A percentile compares a stretch with the other conserved stretches of the same genome.
These are phyloP conservation scores for Asbolus verrucosus DNA, from an alignment of 1,140 invertebrate species.

Conservation along the genomic window DNA sequence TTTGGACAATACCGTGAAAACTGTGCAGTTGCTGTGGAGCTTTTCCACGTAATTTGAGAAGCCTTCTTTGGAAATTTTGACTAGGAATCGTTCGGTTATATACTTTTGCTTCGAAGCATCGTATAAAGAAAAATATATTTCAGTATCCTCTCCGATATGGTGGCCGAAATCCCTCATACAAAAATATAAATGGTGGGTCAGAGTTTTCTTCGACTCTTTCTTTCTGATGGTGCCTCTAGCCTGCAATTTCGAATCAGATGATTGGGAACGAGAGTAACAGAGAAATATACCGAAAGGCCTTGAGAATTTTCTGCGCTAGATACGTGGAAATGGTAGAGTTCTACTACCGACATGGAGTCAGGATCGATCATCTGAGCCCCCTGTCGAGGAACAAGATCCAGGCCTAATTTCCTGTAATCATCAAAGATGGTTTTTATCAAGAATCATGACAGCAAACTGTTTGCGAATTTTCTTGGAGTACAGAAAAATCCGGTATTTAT, in stretches of 20 bases:
- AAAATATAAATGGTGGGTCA: constrained; percentile 87
- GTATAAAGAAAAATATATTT: constrained; percentile 89
- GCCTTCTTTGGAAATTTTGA: constrained; percentile 88
- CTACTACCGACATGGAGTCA: constrained; percentile 86
- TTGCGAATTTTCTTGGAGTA: too few relatives aligned
- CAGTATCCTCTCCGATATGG: constrained; percentile 87
- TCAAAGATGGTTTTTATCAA: too few relatives aligned
- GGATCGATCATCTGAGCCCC: constrained; percentile 90
- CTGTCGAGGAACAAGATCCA: constrained; percentile 91
- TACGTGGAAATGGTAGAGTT: constrained; percentile 89
- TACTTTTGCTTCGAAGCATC: constrained; percentile 79
- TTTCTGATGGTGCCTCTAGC: constrained; percentile 62
- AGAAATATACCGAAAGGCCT: constrained; percentile 75
- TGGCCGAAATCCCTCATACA: constrained; percentile 91
- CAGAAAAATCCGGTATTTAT: too few relatives aligned
- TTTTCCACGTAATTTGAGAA: constrained; percentile 91
- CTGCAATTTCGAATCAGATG: constrained; percentile 46
- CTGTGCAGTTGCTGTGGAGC: constrained; percentile 87
- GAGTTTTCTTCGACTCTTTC: constrained; percentile 75
- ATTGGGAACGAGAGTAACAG: too few relatives aligned
- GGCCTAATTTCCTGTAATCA: constrained; percentile 85
- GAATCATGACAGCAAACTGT: too few relatives aligned
- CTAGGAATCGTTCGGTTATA: constrained; percentile 88
- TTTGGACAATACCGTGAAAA: constrained; percentile 80
- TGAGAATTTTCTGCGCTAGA: constrained; percentile 84